A percentile compares a stretch with the other conserved stretches of the same genome.
phyloP scores from a whole-genome alignment of 2,888 invertebrate genomes.

The Andrena dorsata region DNA sequence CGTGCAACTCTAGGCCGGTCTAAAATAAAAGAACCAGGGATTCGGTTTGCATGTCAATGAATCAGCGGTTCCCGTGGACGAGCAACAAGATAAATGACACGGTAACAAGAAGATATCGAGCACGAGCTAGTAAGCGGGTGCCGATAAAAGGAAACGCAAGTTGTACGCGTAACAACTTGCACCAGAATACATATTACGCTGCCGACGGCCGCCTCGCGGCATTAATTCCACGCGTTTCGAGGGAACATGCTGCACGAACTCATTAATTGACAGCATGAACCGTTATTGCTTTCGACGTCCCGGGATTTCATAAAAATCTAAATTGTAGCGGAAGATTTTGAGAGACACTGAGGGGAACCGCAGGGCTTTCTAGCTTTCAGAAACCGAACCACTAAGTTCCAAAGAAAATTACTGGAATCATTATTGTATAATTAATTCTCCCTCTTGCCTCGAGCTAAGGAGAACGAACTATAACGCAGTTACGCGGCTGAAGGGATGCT shows the following conservation, averaged over 20 bases:
- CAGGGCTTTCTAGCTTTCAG: not conserved
- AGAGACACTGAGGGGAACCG: too few species aligned
- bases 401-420: constrained; percentile 4
- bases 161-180: constrained; percentile 13
- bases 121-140: constrained; percentile 5
- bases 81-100: constrained; percentile 42
- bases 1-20: constrained; percentile 59
- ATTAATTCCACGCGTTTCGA: not conserved
- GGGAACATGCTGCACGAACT: not conserved
- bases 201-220: not conserved
- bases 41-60: constrained; percentile 60
- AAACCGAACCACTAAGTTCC: not conserved
- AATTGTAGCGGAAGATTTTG: too few species aligned
- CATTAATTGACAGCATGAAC: too few species aligned
- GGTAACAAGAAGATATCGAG: constrained; percentile 40
- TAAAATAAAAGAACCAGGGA: constrained; percentile 59
- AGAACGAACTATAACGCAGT: constrained; percentile 15
- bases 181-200: constrained; percentile 5
- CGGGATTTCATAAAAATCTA: too few species aligned
- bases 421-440: constrained; percentile 13
- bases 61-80: constrained; percentile 46
- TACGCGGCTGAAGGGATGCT: constrained; percentile 11
- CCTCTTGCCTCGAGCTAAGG: not conserved
- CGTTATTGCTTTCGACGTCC: too few species aligned
- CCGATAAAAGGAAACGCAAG: constrained; percentile 33